Base-by-base conservation (phyloP, 2,888 invertebrate genomes). In the Strigamia transsilvanica region DNA sequence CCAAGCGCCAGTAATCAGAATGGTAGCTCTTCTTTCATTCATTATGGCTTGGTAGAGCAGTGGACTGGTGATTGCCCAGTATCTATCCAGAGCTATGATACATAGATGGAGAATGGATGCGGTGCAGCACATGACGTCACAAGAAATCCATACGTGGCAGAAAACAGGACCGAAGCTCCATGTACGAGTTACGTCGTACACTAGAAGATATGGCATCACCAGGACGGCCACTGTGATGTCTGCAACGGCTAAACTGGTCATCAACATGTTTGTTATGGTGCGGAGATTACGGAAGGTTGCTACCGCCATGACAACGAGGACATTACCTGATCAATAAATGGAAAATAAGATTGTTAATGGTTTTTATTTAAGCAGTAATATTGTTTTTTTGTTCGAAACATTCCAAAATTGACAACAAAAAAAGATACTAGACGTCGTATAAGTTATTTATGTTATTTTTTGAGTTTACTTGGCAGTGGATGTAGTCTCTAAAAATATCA, bases 61-160 rank as follows among this genome's bases (percentile, higher is more conserved):
- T 1, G 86, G 87, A 73, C 86, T 85, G 15, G 86, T 87, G 51
- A 87, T 87, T 66, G 87, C 87, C 84, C 86, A 85, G 83, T 86
- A 87, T 9, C 87, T 85, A 78, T 86, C 86, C 41, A 87, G 82
- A 13, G 87, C 86, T 51, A 87, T 87, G 83, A 86, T 84, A 82
- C 87, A 87, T 27, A 87, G 84, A 81, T 87, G 87, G 12, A 87
- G 85, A 32, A 87, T 87, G 27, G 87, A 87, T 3, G 87, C 87
- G 0, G 87, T 87, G 82, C 87, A 87, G 83, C 87, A 87, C 85
- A 86, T 87, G 77, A 87, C 87, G 84, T 87, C 87, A 83, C 87
- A 87, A 15, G 87, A 87, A 78, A 87, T 86, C 86, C 86, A 87
- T 73, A 87, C 85, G 84, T 87, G 86, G 82, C 87, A 87, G 42